These are phyloP conservation scores for Beris chalybata DNA, from an alignment of 2,888 invertebrate species.

Conservation along the genomic window DNA sequence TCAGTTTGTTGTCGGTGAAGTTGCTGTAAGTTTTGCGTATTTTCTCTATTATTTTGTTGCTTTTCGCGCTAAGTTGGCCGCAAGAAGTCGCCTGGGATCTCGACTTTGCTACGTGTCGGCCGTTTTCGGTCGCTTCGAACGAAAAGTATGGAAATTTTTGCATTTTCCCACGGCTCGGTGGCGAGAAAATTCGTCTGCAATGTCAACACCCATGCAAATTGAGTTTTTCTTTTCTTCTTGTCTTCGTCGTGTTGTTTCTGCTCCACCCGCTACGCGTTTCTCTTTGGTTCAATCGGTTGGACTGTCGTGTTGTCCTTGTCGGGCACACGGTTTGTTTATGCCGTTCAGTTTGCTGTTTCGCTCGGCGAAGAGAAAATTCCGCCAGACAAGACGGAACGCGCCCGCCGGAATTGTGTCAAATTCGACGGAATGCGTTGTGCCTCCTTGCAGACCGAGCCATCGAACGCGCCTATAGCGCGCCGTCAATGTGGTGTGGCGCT, in stretches of 20 bases:
- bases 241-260: neutral
- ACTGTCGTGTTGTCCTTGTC: conserved; percentile 9
- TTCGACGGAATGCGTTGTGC: conserved; percentile 16
- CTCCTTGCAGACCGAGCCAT: conserved; percentile 2
- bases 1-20: no score
- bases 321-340: conserved; percentile 21
- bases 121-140: no score
- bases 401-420: conserved; percentile 20
- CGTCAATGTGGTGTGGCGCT: no score
- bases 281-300: conserved; percentile 14
- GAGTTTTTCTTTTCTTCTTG: conserved; percentile 19
- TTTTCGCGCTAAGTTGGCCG: no score
- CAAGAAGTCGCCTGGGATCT: no score
- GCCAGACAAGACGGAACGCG: conserved; percentile 4
- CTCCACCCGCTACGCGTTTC: conserved; percentile 18
- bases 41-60: no score
- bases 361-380: conserved; percentile 27
- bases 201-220: conserved; percentile 41
- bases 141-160: conserved; percentile 33
- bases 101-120: no score
- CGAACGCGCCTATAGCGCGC: no score
- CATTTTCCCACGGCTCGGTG: conserved; percentile 32
- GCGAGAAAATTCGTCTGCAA: conserved; percentile 33
- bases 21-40: no score
- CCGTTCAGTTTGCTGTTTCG: conserved; percentile 22